Base-by-base conservation (phyloP, 1,140 invertebrate genomes). In the Procambarus virginalis region DNA sequence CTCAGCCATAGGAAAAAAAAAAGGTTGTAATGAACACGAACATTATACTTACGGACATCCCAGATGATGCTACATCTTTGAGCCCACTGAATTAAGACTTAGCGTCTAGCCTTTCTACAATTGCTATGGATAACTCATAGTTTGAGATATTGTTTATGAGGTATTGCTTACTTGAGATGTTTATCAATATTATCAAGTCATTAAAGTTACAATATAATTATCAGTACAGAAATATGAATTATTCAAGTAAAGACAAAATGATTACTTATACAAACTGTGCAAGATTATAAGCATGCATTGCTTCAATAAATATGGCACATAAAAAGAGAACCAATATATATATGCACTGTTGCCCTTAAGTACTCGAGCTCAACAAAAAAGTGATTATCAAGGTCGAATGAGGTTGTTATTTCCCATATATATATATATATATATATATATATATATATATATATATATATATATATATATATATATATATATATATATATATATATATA, bases 391-490 rank as follows among this genome's bases (percentile, higher is more conserved):
- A 34, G 34, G 34, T 34, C 34, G 1, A 34, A 34, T 34, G 34
- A 34, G 34, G 34, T 1, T 34, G 34, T 34, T 48, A 3, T 79
- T 2, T 34, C 49, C 9, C 10, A 20, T 46, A 83, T 60, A 81
- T 60, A 81, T 73, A 73, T 68, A 68, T 83, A 48, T 84, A 68
- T 73, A 49, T 84, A 84, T 45, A 73, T 49, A 70, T 73, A 73
- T 84, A 73, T 84, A 34, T 84, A 73, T 84, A 73, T 84, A 51
- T 73, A 73, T 84, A 34, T 84, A 73, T 84, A 49, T 84, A 70
- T 84, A 49, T 84, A 84, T 84, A 34, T 84, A 73, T 84, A 34
- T 84, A 84, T 84, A 51, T 84, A 84, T 75, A 75, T 76, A 55
- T 75, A 55, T 84, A 55, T 84, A 55, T 76, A 76, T 84, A 75